Conservation (phyloP, 2,797 vertebrate species). For the Pagetopsis macropterus region DNA sequence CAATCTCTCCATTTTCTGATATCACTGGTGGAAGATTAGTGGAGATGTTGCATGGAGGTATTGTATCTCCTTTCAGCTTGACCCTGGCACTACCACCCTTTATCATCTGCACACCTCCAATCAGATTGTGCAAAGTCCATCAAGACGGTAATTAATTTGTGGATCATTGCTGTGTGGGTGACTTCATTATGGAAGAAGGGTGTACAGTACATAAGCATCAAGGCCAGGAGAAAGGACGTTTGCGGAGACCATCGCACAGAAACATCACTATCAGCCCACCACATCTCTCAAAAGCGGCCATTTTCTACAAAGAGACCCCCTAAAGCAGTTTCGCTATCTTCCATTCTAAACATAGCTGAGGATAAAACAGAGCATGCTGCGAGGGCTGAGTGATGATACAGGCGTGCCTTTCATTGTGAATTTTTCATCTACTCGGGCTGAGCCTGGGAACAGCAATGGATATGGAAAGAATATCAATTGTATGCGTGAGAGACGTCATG, state of each 20-base stretch:
- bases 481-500: conserved; percentile 57
- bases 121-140: conserved; percentile 66
- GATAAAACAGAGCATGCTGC: conserved; percentile 72
- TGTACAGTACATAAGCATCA: conserved; percentile 25
- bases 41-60: conserved; percentile 29
- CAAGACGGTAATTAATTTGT: conserved; percentile 67
- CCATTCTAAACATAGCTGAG: conserved; percentile 75
- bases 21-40: conserved; percentile 57
- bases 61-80: conserved; percentile 37
- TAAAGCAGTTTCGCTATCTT: conserved; percentile 70
- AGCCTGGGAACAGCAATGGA: conserved; percentile 66
- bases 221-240: conserved; percentile 43
- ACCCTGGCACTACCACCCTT: conserved; percentile 38
- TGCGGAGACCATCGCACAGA: conserved; percentile 49
- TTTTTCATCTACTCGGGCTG: conserved; percentile 70
- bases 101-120: conserved; percentile 47
- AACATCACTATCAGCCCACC: conserved; percentile 66
- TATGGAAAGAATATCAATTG: conserved; percentile 74
- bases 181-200: conserved; percentile 50
- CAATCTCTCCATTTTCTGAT: conserved; percentile 61
- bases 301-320: conserved; percentile 76
- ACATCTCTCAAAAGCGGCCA: conserved; percentile 74
- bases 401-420: conserved; percentile 73
- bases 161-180: conserved; percentile 45
- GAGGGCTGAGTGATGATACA: conserved; percentile 71